Evolutionary conservation across 37 sponge, comb jelly and placozoan genomes (phyloP).

Genomic region (Axinella damicornis): DNA sequence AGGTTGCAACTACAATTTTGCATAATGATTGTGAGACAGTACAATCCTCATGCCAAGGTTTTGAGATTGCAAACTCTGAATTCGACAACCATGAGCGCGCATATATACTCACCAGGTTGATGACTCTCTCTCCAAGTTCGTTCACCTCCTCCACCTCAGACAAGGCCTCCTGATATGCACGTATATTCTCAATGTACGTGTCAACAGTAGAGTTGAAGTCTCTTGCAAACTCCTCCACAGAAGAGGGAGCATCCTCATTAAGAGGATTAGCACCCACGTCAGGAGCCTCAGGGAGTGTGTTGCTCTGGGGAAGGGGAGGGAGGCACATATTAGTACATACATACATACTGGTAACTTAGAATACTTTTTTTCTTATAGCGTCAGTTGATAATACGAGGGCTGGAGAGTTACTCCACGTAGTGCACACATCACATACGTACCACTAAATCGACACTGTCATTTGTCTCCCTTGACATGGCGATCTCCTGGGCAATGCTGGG

Average conservation of each 20-base stretch:
- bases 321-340: too few relatives aligned
- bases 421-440: not conserved
- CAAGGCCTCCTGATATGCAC: slow-evolving; percentile 31
- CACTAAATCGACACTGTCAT: slow-evolving; percentile 52
- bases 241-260: slow-evolving; percentile 61
- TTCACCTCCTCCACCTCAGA: slow-evolving; percentile 25
- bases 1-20: too few relatives aligned
- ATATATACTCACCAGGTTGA: slow-evolving; percentile 28
- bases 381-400: too few relatives aligned
- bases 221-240: slow-evolving; percentile 24
- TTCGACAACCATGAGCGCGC: not conserved
- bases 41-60: too few relatives aligned
- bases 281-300: not conserved
- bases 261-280: slow-evolving; percentile 42
- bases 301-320: too few relatives aligned
- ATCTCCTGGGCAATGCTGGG: slow-evolving; percentile 37
- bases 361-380: too few relatives aligned
- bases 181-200: slow-evolving; percentile 16
- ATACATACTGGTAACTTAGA: too few relatives aligned
- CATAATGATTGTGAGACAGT: too few relatives aligned
- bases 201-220: slow-evolving; percentile 24
- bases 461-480: slow-evolving; percentile 6
- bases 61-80: too few relatives aligned
- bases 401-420: too few relatives aligned
- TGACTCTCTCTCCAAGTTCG: slow-evolving; percentile 45